Evolutionary conservation across 1,140 invertebrate species (phyloP).

Genomic region (Sarcophaga bullata): DNA sequence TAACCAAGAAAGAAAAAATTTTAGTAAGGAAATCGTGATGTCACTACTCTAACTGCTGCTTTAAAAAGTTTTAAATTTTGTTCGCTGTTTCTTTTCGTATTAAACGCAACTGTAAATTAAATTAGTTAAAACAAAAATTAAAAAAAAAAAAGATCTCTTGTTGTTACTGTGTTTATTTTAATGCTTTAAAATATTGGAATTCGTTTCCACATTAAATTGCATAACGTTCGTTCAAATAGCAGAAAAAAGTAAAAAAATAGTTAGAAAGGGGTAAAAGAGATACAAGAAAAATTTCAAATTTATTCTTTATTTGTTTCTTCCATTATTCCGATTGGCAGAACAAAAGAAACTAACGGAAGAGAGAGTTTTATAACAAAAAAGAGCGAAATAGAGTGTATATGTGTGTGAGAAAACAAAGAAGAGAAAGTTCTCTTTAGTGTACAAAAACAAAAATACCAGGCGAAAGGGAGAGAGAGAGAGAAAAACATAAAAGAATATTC

Average conservation of each 20-base stretch:
- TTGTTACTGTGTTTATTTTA: background rate
- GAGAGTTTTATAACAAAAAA: conserved; percentile 23
- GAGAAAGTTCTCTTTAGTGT: background rate
- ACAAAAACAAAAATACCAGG: background rate
- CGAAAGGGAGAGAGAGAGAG: background rate
- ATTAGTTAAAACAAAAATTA: background rate
- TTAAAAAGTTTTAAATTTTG: background rate
- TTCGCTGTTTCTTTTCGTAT: background rate
- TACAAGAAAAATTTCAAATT: conserved; percentile 9
- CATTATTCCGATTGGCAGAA: conserved; percentile 3
- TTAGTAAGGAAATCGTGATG: conserved; percentile 34
- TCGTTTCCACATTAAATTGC: background rate
- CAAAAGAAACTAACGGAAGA: conserved; percentile 14
- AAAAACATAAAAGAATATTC: conserved; percentile 22
- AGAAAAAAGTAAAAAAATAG: background rate
- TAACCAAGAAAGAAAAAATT: background rate
- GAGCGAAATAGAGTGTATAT: background rate
- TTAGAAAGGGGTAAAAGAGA: conserved; percentile 14
- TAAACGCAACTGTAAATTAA: background rate
- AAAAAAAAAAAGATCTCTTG: background rate
- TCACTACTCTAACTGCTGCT: conserved; percentile 24
- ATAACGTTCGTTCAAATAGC: background rate
- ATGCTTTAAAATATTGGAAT: background rate
- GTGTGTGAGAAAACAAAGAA: conserved; percentile 7
- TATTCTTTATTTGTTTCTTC: background rate